Conservation (phyloP, 2,113 vertebrate species). For the Aptenodytes patagonicus region DNA sequence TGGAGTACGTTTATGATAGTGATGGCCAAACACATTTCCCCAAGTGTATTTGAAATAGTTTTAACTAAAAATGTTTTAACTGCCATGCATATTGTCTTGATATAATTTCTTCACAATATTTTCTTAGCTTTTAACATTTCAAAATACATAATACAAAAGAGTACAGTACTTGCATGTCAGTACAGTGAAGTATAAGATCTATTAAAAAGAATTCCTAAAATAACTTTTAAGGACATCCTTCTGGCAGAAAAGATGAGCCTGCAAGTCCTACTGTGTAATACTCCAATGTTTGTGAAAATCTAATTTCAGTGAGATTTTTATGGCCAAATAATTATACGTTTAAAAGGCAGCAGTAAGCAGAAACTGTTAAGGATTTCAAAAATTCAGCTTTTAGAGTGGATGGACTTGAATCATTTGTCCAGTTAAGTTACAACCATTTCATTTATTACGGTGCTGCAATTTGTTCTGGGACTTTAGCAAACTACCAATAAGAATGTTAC, state of each 20-base stretch:
- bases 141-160: background rate
- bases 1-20: background rate
- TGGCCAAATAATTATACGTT: background rate
- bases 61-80: background rate
- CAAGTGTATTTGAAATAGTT: background rate
- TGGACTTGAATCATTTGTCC: background rate
- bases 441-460: background rate
- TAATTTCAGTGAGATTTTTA: background rate
- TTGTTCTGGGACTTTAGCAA: background rate
- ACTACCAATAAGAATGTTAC: background rate
- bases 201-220: background rate
- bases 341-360: background rate
- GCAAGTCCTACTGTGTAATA: background rate
- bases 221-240: background rate
- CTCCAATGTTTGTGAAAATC: background rate
- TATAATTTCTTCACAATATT: background rate
- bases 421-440: background rate
- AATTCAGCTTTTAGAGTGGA: background rate
- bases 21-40: background rate
- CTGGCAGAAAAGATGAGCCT: background rate
- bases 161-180: background rate
- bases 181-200: background rate
- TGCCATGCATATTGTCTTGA: background rate
- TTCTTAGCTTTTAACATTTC: background rate
- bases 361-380: background rate